phyloP scores from a whole-genome alignment of 1,140 invertebrate species.

The Heliconius nattereri region DNA sequence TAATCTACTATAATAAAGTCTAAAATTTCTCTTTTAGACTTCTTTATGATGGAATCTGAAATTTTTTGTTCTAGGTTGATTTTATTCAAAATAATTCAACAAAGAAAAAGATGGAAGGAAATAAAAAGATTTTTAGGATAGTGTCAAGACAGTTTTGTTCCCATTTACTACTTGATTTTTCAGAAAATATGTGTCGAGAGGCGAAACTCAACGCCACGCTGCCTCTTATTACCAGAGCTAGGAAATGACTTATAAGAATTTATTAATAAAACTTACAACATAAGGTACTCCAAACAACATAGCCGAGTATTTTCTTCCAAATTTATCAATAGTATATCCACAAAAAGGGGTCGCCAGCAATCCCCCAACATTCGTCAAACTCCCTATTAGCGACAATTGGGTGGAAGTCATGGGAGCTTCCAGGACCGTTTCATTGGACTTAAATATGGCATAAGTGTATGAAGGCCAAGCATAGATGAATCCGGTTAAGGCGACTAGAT shows the following conservation, averaged over 20 bases:
- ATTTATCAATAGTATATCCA: constrained; percentile 52
- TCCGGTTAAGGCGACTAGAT: constrained; percentile 52
- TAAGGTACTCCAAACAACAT: constrained; percentile 65
- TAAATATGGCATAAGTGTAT: constrained; percentile 57
- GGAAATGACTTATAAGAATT: background rate
- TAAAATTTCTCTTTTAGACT: background rate
- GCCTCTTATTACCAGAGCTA: too few relatives aligned
- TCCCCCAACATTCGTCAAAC: constrained; percentile 61
- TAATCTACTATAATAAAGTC: background rate
- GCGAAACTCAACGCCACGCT: too few relatives aligned
- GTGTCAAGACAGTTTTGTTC: too few relatives aligned
- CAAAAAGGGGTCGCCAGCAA: constrained; percentile 59
- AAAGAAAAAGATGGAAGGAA: too few relatives aligned
- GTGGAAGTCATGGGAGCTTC: constrained; percentile 52
- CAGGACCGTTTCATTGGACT: constrained; percentile 57
- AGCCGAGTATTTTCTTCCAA: constrained; percentile 64
- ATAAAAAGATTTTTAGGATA: too few relatives aligned
- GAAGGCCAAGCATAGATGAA: constrained; percentile 70
- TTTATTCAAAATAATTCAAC: too few relatives aligned
- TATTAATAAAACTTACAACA: constrained; percentile 51
- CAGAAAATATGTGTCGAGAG: too few relatives aligned
- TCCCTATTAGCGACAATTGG: constrained; percentile 60
- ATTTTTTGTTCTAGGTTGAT: too few relatives aligned
- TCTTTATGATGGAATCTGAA: too few relatives aligned
- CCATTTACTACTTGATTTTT: too few relatives aligned